Conservation (phyloP, 2,888 invertebrate genomes). For the Drosophila paranaensis region DNA sequence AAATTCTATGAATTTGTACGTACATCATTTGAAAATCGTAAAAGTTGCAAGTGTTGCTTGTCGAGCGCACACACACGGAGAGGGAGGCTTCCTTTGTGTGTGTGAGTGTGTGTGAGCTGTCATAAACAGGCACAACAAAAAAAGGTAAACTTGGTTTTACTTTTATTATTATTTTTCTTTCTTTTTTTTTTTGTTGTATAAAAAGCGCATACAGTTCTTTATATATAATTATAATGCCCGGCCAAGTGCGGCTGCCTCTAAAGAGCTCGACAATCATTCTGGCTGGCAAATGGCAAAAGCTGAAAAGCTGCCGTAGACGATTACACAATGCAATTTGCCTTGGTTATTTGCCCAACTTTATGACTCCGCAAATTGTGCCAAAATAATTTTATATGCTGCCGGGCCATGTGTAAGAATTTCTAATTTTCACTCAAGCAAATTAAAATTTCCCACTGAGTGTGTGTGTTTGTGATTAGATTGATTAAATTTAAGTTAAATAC, state of each 20-base stretch:
- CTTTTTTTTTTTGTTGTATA: slow-evolving; percentile 58
- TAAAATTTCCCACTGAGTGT: slow-evolving; percentile 36
- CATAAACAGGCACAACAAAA: slow-evolving; percentile 66
- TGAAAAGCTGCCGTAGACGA: slow-evolving; percentile 24
- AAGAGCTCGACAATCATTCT: slow-evolving; percentile 29
- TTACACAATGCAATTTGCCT: slow-evolving; percentile 50
- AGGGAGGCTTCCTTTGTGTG: slow-evolving; percentile 11
- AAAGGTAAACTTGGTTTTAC: slow-evolving; percentile 55
- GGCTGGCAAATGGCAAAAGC: slow-evolving; percentile 37
- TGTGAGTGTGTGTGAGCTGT: slow-evolving; percentile 48
- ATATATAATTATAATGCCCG: slow-evolving; percentile 72
- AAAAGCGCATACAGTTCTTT: slow-evolving; percentile 65
- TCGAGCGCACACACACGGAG: slow-evolving; percentile 26
- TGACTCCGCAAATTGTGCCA: slow-evolving; percentile 60
- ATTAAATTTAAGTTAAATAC: slow-evolving; percentile 3
- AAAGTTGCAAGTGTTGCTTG: slow-evolving; percentile 76
- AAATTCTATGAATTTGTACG: slow-evolving; percentile 84
- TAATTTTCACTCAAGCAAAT: slow-evolving; percentile 67
- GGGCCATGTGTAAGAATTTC: slow-evolving; percentile 71
- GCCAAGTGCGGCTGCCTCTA: slow-evolving; percentile 57
- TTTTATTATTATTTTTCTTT: slow-evolving; percentile 58
- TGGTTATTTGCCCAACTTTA: slow-evolving; percentile 67
- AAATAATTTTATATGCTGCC: slow-evolving; percentile 54
- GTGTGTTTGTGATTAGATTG: slow-evolving; percentile 10
- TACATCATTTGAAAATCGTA: slow-evolving; percentile 83